These are phyloP conservation scores for Phyllotreta striolata DNA, from an alignment of 2,888 invertebrate genomes.

Conservation along the genomic window DNA sequence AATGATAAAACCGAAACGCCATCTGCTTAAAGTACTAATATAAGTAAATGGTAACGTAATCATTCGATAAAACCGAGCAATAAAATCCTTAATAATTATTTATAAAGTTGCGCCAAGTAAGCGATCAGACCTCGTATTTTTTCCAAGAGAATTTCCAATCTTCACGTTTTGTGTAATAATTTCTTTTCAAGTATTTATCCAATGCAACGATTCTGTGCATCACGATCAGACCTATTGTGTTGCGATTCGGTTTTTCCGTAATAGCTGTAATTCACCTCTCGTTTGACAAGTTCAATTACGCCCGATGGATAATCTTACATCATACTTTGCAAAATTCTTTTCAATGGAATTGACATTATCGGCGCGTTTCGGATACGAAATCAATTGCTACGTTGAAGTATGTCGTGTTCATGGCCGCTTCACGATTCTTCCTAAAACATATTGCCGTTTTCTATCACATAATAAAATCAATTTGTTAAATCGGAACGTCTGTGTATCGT, in stretches of 20 bases:
- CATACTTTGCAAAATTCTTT: slow-evolving; percentile 17
- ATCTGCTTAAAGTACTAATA: neutral
- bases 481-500: no score
- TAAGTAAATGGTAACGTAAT: neutral
- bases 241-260: slow-evolving; percentile 27
- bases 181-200: slow-evolving; percentile 1
- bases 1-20: slow-evolving; percentile 6
- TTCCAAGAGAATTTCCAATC: neutral
- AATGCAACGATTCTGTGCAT: slow-evolving; percentile 13
- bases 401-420: slow-evolving; percentile 9
- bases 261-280: slow-evolving; percentile 23
- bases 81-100: no score
- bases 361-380: slow-evolving; percentile 8
- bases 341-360: slow-evolving; percentile 16
- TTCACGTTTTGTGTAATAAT: slow-evolving; percentile 6
- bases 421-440: slow-evolving; percentile 1
- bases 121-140: no score
- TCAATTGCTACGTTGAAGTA: slow-evolving; percentile 11
- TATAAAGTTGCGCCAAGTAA: no score
- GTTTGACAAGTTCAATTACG: slow-evolving; percentile 27
- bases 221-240: slow-evolving; percentile 30
- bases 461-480: no score
- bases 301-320: slow-evolving; percentile 18
- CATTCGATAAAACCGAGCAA: no score
- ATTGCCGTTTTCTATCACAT: no score